Evolutionary conservation across 1,140 invertebrate species (phyloP).

Genomic region (Drosophila paulistorum): DNA sequence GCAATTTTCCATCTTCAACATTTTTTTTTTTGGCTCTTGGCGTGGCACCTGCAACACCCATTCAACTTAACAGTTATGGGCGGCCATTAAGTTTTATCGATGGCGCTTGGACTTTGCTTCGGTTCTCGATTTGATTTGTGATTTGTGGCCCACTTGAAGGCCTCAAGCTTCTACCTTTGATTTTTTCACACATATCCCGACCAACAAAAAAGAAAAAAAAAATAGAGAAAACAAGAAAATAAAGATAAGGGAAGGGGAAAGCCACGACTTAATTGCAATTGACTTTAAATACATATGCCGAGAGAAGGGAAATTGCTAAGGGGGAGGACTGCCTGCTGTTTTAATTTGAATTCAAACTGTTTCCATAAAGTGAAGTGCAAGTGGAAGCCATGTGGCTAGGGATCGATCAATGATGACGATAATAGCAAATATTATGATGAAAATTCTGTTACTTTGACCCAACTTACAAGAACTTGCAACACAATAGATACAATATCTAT

Average conservation of each 20-base stretch:
- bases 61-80: slow-evolving; percentile 71
- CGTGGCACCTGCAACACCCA: slow-evolving; percentile 39
- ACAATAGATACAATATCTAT: background rate
- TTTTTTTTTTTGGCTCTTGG: background rate
- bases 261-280: slow-evolving; percentile 77
- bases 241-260: slow-evolving; percentile 32
- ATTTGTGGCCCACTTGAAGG: slow-evolving; percentile 73
- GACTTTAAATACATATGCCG: slow-evolving; percentile 69
- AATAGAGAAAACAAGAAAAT: slow-evolving; percentile 47
- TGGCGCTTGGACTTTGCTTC: slow-evolving; percentile 50
- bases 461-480: background rate
- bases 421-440: slow-evolving; percentile 14
- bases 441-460: background rate
- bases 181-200: slow-evolving; percentile 66
- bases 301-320: background rate
- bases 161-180: slow-evolving; percentile 58
- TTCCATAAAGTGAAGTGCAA: slow-evolving; percentile 55
- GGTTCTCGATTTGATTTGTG: slow-evolving; percentile 70
- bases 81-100: slow-evolving; percentile 81
- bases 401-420: slow-evolving; percentile 43
- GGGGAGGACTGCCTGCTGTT: slow-evolving; percentile 57
- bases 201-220: slow-evolving; percentile 23
- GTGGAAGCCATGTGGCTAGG: slow-evolving; percentile 47
- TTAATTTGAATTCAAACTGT: slow-evolving; percentile 81
- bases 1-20: slow-evolving; percentile 33